Percentiles rank a stretch among this genome's conserved stretches.
Evolutionary conservation across 1,140 invertebrate genomes (phyloP).

Genomic region (Drosophila lini): DNA sequence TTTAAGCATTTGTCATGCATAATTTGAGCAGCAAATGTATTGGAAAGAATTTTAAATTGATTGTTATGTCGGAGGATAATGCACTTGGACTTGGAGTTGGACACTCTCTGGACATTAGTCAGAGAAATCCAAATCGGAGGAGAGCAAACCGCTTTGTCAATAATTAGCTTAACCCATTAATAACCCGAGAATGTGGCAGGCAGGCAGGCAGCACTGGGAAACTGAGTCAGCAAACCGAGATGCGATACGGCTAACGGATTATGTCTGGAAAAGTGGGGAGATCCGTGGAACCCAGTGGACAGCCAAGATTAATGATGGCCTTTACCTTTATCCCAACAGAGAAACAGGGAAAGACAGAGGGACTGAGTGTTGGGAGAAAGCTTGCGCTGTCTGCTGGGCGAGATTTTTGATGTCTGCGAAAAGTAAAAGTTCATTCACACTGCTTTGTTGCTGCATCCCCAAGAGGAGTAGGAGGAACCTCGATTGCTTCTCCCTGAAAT

Average conservation of each 20-base stretch:
- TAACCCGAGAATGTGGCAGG: conserved; percentile 50
- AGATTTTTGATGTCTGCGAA: conserved; percentile 47
- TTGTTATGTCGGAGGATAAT: conserved; percentile 57
- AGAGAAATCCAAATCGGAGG: conserved; percentile 8
- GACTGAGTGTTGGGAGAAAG: not conserved
- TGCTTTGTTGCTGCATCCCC: conserved; percentile 32
- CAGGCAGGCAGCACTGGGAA: conserved; percentile 11
- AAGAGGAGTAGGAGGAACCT: not conserved
- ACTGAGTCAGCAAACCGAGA: conserved; percentile 64
- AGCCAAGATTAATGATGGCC: conserved; percentile 46
- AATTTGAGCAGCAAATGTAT: conserved; percentile 81
- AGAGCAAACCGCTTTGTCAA: conserved; percentile 59
- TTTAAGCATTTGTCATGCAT: conserved; percentile 83
- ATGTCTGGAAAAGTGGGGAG: conserved; percentile 24
- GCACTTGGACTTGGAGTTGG: conserved; percentile 8
- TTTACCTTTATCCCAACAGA: conserved; percentile 29
- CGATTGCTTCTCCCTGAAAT: not conserved
- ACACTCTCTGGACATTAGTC: conserved; percentile 49
- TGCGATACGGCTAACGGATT: conserved; percentile 36
- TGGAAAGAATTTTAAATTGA: conserved; percentile 83
- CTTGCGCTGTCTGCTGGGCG: conserved; percentile 2
- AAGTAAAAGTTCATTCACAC: conserved; percentile 78
- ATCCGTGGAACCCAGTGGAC: conserved; percentile 14
- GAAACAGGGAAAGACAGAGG: not conserved
- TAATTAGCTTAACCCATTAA: conserved; percentile 83